Percentiles rank a stretch among this genome's conserved stretches.
phyloP scores from a whole-genome alignment of 1,140 invertebrate species.

The Drosophila virilis region DNA sequence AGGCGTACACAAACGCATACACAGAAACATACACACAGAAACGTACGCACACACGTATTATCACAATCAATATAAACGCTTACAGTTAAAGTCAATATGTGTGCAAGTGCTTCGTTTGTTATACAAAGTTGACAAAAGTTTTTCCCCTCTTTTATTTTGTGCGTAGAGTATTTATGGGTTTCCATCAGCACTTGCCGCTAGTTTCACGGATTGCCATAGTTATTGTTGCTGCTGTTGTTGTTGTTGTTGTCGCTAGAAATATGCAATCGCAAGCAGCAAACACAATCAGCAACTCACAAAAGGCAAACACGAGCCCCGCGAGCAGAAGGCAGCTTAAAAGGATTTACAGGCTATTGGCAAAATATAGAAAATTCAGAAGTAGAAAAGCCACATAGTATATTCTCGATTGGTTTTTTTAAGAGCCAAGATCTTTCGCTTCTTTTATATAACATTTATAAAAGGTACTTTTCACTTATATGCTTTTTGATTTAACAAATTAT shows the following conservation, averaged over 20 bases:
- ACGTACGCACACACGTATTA: conserved; percentile 1
- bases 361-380: not conserved
- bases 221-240: conserved; percentile 25
- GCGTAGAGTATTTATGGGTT: conserved; percentile 64
- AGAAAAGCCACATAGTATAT: not conserved
- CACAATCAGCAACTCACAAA: conserved; percentile 59
- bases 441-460: not conserved
- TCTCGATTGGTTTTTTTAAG: not conserved
- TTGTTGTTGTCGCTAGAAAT: conserved; percentile 39
- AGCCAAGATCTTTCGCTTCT: not conserved
- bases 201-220: conserved; percentile 33
- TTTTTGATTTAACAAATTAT: not conserved
- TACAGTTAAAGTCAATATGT: conserved; percentile 75
- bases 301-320: conserved; percentile 38
- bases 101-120: conserved; percentile 71
- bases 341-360: not conserved
- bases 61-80: conserved; percentile 65
- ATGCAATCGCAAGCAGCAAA: conserved; percentile 70
- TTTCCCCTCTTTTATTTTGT: conserved; percentile 37
- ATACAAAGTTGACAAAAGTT: conserved; percentile 71
- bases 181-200: conserved; percentile 65
- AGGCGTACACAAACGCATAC: not conserved
- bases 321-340: not conserved
- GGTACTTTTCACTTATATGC: not conserved
- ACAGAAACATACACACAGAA: not conserved